phyloP scores from a whole-genome alignment of 2,888 invertebrate genomes.

The Amiota minor region DNA sequence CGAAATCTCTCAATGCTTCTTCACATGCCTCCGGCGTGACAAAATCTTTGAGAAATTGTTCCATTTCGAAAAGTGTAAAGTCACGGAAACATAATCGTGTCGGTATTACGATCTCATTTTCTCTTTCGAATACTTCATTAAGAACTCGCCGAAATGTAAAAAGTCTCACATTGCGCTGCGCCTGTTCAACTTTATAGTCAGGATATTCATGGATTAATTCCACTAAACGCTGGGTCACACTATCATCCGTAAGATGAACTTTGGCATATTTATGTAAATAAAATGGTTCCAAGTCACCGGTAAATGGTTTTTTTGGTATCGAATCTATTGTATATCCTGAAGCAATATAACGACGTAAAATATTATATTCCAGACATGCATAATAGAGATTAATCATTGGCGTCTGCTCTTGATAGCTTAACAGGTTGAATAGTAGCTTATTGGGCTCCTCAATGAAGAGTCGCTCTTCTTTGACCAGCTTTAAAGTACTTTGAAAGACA shows the following conservation, averaged over 20 bases:
- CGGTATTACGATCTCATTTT: conserved; percentile 53
- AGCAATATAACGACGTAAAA: conserved; percentile 48
- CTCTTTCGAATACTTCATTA: conserved; percentile 54
- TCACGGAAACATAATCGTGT: conserved; percentile 67
- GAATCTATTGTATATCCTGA: conserved; percentile 38
- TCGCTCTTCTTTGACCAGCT: conserved; percentile 52
- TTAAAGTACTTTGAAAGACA: conserved; percentile 58
- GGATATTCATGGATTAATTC: conserved; percentile 53
- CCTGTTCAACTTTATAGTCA: conserved; percentile 45
- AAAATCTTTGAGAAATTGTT: conserved; percentile 54
- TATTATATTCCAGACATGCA: conserved; percentile 61
- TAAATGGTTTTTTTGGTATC: conserved; percentile 15
- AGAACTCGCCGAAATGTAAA: conserved; percentile 53
- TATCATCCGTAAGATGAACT: conserved; percentile 54
- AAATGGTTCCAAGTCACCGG: conserved; percentile 36
- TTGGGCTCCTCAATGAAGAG: conserved; percentile 61
- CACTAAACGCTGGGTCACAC: conserved; percentile 53
- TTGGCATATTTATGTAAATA: conserved; percentile 56
- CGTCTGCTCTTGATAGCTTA: conserved; percentile 48
- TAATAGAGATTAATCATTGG: conserved; percentile 50
- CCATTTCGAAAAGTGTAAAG: conserved; percentile 60
- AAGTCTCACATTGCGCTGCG: conserved; percentile 50
- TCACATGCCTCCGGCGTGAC: conserved; percentile 48
- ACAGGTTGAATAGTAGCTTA: conserved; percentile 48
- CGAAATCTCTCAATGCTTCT: background rate